Evolutionary conservation across 2,797 vertebrate species (phyloP).

Genomic region (Parambassis ranga): DNA sequence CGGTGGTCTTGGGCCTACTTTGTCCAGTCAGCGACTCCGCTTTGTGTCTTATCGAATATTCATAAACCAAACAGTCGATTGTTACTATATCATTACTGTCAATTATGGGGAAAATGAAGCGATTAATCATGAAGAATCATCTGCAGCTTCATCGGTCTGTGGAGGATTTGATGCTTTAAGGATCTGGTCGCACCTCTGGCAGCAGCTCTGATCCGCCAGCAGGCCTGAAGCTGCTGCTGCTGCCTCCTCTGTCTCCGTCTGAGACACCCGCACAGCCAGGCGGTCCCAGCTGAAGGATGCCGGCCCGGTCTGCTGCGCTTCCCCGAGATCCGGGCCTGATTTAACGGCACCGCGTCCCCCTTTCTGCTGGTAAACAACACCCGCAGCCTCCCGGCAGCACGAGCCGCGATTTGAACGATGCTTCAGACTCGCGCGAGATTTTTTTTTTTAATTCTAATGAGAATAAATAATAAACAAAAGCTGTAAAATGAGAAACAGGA

Average conservation of each 20-base stretch:
- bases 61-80: not conserved
- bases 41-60: too few species aligned
- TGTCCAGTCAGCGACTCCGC: not conserved
- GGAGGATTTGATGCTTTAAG: too few species aligned
- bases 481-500: not conserved
- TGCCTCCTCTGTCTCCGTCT: not conserved
- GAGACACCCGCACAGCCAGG: not conserved
- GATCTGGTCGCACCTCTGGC: too few species aligned
- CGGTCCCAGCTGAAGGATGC: not conserved
- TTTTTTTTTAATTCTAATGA: constrained; percentile 10
- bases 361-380: constrained; percentile 26
- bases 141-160: too few species aligned
- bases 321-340: not conserved
- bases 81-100: too few species aligned
- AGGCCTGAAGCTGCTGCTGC: constrained; percentile 7
- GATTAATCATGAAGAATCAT: too few species aligned
- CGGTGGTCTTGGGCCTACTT: not conserved
- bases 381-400: not conserved
- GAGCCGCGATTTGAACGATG: not conserved
- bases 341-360: fast-evolving
- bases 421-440: constrained; percentile 2
- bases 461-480: constrained; percentile 5
- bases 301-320: not conserved
- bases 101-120: too few species aligned
- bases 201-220: not conserved